Conservation (phyloP, 2,797 vertebrate species). For the Pantherophis alleghaniensis region DNA sequence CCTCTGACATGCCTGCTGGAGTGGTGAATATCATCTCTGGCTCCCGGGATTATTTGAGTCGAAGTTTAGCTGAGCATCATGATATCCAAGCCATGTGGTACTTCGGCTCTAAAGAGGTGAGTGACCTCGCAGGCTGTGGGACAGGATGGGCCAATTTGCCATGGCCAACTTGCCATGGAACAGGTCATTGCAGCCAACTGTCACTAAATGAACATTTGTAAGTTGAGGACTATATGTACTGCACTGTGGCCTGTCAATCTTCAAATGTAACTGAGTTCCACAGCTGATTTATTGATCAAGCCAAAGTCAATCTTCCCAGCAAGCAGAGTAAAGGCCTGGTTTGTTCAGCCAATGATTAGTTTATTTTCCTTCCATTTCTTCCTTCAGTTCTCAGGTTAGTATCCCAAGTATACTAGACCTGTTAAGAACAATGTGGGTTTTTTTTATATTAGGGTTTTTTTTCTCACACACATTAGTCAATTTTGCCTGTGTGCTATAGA, state of each 20-base stretch:
- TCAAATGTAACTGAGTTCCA: neutral
- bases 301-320: neutral
- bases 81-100: constrained; percentile 89
- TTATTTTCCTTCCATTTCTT: neutral
- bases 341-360: neutral
- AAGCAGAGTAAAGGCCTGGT: neutral
- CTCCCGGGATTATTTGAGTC: constrained; percentile 79
- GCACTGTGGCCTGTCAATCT: neutral
- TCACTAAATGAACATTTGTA: neutral
- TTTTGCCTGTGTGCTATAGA: neutral
- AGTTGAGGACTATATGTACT: neutral
- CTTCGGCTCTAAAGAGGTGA: constrained; percentile 84
- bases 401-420: neutral
- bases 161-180: neutral
- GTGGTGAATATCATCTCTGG: constrained; percentile 85
- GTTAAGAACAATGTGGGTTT: neutral
- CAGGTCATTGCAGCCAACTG: neutral
- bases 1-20: constrained; percentile 74
- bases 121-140: neutral
- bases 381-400: neutral
- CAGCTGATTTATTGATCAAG: neutral
- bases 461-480: neutral
- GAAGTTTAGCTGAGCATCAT: constrained; percentile 81
- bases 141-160: neutral
- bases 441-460: neutral